Base-by-base conservation (phyloP, 92 coral and sea anemone genomes). In the Phenganax subtilis region DNA sequence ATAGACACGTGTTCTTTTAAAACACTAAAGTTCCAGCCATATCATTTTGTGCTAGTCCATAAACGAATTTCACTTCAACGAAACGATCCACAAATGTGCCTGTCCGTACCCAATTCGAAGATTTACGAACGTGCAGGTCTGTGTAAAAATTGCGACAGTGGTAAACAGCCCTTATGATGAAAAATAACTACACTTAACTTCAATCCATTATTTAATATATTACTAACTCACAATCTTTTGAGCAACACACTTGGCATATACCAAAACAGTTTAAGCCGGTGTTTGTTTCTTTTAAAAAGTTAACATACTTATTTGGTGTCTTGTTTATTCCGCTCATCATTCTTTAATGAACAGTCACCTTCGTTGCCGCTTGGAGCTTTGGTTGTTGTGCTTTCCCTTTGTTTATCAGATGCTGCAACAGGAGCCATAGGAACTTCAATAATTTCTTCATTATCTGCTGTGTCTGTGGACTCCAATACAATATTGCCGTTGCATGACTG, bases 391-490 rank as follows among this genome's bases (percentile, higher is more conserved):
- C 12, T 68, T 30, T 68, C 73, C 14, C 53, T 30, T 30, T 30
- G 53, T 53, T 6, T 37, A 30, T 30, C 54, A 2, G 73, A 68
- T 68, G 31, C 73, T 27, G 2, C 47, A 66, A 68, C 73, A 37
- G 73, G 73, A 30, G 73, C 73, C 73, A 68, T 68, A n/a, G 73
- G 53, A 16, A 68, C 73, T 37, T 68, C 73, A 68, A 68, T 37
- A 12, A 68, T 51, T 20, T 68, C 73, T 30, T 68, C 73, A 37
- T n/a, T 68, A 68, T 29, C 73, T 6, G 73, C 11, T 68, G 54
- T 53, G 47, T 68, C 47, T 68, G 73, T 10, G 12, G 73, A 68
- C 73, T 30, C 73, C 8, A 68, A 68, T 11, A n/a, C 16, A 30
- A 37, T 68, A 10, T 68, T 53, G 15, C 52, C 2, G 53, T 68